These are phyloP conservation scores for Chelonus formosanus DNA, from an alignment of 2,888 invertebrate genomes.

Conservation along the genomic window DNA sequence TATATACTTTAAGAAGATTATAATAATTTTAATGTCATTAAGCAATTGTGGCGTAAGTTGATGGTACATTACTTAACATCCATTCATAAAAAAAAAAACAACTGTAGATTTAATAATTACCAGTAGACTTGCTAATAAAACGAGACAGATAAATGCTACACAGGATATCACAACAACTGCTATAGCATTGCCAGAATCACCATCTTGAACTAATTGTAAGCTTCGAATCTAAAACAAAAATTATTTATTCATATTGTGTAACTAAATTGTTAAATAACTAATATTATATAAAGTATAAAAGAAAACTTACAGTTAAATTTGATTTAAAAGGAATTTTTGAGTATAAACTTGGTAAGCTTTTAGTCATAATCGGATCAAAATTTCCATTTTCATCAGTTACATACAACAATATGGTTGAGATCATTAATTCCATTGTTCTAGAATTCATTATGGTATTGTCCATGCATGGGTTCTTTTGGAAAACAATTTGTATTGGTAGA, in stretches of 20 bases:
- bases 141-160: constrained; percentile 80
- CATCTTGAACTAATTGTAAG: constrained; percentile 54
- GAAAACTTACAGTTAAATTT: constrained; percentile 53
- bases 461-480: constrained; percentile 54
- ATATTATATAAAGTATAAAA: not conserved
- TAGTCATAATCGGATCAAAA: constrained; percentile 55
- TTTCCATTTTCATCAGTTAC: constrained; percentile 54
- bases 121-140: constrained; percentile 80
- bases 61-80: too few relatives aligned
- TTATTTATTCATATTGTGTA: too few relatives aligned
- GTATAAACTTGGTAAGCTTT: constrained; percentile 54
- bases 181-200: constrained; percentile 68
- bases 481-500: constrained; percentile 50
- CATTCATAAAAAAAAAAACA: not conserved
- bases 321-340: constrained; percentile 48
- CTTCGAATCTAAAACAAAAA: constrained; percentile 52
- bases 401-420: constrained; percentile 54
- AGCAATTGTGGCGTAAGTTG: not conserved
- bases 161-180: constrained; percentile 84
- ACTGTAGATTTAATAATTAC: constrained; percentile 64
- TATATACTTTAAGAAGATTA: too few relatives aligned
- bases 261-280: not conserved
- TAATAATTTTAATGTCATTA: not conserved
- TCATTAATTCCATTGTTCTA: constrained; percentile 38
- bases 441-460: constrained; percentile 31